These are phyloP conservation scores for Heliconius eleuchia DNA, from an alignment of 1,140 invertebrate species.

Conservation along the genomic window DNA sequence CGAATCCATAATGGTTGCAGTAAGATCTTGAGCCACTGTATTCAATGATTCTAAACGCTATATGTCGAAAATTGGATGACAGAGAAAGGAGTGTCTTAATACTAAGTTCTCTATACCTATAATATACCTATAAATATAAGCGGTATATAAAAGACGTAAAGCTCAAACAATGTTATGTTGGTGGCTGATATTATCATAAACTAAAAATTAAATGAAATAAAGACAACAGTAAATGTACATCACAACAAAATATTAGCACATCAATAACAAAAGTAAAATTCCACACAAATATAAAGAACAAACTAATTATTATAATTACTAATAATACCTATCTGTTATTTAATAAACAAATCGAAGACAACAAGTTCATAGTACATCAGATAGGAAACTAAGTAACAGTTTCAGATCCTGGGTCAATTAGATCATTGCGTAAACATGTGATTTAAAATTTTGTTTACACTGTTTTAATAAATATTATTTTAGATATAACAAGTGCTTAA, in stretches of 20 bases:
- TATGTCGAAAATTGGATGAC: no score
- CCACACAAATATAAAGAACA: not conserved
- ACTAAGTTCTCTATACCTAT: no score
- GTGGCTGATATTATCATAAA: not conserved
- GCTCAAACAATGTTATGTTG: no score
- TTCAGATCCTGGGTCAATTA: slow-evolving; percentile 19
- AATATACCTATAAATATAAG: no score
- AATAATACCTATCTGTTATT: not conserved
- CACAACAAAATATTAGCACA: not conserved
- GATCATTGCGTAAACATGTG: slow-evolving; percentile 13
- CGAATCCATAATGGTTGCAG: no score
- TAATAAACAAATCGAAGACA: slow-evolving; percentile 13
- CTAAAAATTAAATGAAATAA: not conserved
- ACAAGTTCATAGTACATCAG: slow-evolving; percentile 17
- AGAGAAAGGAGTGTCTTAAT: no score
- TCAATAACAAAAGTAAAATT: not conserved
- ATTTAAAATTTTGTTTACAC: slow-evolving; percentile 5
- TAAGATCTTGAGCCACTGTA: no score
- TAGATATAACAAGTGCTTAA: not conserved
- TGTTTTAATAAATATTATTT: not conserved
- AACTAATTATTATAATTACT: slow-evolving; percentile 4
- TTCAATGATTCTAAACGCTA: no score
- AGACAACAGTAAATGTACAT: not conserved
- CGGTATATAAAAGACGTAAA: no score
- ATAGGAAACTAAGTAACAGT: slow-evolving; percentile 22